Base-by-base conservation (phyloP, 2,113 vertebrate species). In the Corydoras sp. region DNA sequence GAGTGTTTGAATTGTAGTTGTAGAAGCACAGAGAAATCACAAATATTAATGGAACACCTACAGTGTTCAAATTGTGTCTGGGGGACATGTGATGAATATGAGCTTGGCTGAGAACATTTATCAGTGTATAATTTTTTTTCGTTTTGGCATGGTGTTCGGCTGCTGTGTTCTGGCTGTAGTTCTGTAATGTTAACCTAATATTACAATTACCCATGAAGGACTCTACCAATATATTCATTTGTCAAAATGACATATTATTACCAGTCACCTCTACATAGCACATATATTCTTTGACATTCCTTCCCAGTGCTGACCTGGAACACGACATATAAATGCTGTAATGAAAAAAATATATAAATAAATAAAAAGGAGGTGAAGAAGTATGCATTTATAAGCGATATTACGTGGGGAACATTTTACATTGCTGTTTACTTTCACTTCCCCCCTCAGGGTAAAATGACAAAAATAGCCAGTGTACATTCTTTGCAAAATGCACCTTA, bases 201-300 rank as follows among this genome's bases (percentile, higher is more conserved):
- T 63, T 78, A 73, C 32, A 75, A 65, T 72, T 70, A 58, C 62
- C 65, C 72, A 78, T 60, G 77, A 75, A 75, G 77, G 64, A 66
- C 74, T 65, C 70, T 30, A 35, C 24, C n/a, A 72, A 75, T 77
- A 60, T 75, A 71, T 70, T 65, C 72, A 77, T 77, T 77, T 80
- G 76, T 80, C 79, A 80, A 77, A 73, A 80, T 77, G 79, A 73
- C 79, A 80, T 69, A 72, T 71, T 80, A 80, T 80, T 80, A 80
- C 62, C 73, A 75, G 69, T 80, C 75, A 80, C 79, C 79, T 74
- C 77, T 68, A 51, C 68, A 70, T 79, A 76, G 77, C 73, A 79
- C 73, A 76, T 12, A 49, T 14, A 32, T 56, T 70, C 14, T 65
- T 56, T 58, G 15, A 68, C 48, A 59, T 74, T 63, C n/a, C 58